These are phyloP conservation scores for Emydocephalus ijimae DNA, from an alignment of 2,113 vertebrate genomes.

Conservation along the genomic window DNA sequence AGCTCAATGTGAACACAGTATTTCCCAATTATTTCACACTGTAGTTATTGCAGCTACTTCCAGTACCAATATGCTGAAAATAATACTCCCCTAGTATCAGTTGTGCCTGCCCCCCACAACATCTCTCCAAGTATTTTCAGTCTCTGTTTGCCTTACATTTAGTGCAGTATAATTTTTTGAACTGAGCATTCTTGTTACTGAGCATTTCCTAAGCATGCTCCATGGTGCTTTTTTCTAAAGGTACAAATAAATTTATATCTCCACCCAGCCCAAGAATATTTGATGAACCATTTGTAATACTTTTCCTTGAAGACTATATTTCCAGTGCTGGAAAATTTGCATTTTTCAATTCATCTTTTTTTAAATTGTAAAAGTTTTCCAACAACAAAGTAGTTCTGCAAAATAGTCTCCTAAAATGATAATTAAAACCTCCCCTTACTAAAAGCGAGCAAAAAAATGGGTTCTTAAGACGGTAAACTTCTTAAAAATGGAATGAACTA, in stretches of 20 bases:
- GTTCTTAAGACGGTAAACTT: conserved; percentile 30
- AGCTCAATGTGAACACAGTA: neutral
- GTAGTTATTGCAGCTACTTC: neutral
- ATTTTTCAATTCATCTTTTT: too few relatives aligned
- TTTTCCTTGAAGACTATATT: neutral
- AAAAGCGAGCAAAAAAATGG: neutral
- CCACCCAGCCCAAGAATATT: neutral
- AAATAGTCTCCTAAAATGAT: neutral
- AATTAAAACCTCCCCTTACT: neutral
- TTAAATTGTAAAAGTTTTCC: neutral
- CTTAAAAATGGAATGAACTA: conserved; percentile 9
- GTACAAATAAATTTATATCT: neutral
- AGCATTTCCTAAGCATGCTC: neutral
- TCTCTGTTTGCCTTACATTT: neutral
- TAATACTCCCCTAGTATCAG: neutral
- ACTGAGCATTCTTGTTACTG: neutral
- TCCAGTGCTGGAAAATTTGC: neutral
- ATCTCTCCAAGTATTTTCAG: neutral
- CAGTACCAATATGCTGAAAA: neutral
- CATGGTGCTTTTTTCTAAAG: neutral
- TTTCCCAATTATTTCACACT: neutral
- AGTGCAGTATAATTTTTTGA: neutral
- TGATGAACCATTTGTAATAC: neutral
- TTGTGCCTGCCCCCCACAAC: neutral
- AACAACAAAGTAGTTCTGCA: neutral